Base-by-base conservation (phyloP, 2,113 vertebrate species). In the Aegotheles bennettii region DNA sequence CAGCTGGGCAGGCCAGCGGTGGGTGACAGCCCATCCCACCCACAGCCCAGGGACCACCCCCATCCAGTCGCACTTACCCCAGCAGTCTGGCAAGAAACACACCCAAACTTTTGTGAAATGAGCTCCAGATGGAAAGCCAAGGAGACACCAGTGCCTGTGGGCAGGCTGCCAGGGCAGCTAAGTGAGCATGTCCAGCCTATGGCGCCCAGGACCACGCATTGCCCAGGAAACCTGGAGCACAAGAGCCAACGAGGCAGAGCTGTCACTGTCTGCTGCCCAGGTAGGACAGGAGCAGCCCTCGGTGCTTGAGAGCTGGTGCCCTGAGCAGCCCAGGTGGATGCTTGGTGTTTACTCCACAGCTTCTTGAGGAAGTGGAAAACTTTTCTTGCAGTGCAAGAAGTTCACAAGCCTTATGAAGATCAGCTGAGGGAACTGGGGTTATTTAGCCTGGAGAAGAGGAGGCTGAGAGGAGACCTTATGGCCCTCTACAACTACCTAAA, bases 101-200 rank as follows among this genome's bases (percentile, higher is more conserved):
- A 13, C 5, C 7, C 43, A 54, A 24, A 57, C 14, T 43, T 90
- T 74, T 61, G 45, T 31, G 53, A n/a, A 81, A 50, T 0, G 2
- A 84, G 61, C 45, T 38, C 74, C 59, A 35, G 12, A 21, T 13
- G 0, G 4, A 36, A 33, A 74, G 64, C 60, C 68, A 57, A 60
- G 48, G 59, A 35, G 60, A 31, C 2, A 1, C 1, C 2, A 57
- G 48, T 19, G 36, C 20, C 79, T 35, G 1, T 4, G 16, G 50
- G 40, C 60, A 78, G 77, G 9, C 15, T 50, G 48, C 65, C 67
- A 61, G 70, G 23, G 50, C 67, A 59, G 63, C 48, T 20, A 1
- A 69, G 51, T 4, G 50, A 81, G 31, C 57, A 2, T 3, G 31
- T 42, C 78, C 87, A 84, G 75, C 48, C 26, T 19, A 0, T 0